phyloP scores from a whole-genome alignment of 2,797 vertebrate genomes.

The Paguma larvata region DNA sequence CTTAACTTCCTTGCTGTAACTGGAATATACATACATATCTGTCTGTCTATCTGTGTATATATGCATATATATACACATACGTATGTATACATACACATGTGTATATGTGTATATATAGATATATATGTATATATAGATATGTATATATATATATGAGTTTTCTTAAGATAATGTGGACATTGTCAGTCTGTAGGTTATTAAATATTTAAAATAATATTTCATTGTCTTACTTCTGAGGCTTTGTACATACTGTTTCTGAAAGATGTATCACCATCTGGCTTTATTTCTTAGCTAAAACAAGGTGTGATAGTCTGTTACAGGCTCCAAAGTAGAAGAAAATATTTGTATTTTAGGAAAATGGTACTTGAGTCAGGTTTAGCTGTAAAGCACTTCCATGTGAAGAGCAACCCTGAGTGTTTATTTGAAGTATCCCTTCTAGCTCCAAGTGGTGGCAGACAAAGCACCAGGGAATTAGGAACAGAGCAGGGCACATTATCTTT shows the following conservation, averaged over 20 bases:
- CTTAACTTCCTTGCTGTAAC: not conserved
- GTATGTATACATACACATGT: not conserved
- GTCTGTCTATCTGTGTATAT: too few species aligned
- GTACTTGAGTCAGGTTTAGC: not conserved
- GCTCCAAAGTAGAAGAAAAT: not conserved
- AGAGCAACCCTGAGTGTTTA: not conserved
- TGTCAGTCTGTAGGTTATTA: not conserved
- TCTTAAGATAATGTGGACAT: not conserved
- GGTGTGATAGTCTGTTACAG: not conserved
- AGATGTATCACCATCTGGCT: not conserved
- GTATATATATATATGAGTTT: not conserved
- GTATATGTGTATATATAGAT: too few species aligned
- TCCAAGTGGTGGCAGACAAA: not conserved
- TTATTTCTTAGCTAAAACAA: not conserved
- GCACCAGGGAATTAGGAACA: not conserved
- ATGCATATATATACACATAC: too few species aligned
- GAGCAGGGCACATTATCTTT: not conserved
- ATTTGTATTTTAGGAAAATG: not conserved
- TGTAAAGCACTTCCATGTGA: not conserved
- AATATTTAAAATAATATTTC: constrained; percentile 15
- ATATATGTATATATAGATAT: not conserved
- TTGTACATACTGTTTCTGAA: not conserved
- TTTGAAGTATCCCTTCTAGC: not conserved
- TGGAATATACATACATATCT: not conserved
- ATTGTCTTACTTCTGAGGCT: not conserved